phyloP scores from a whole-genome alignment of 2,888 invertebrate genomes.

The Parelbella ahira region DNA sequence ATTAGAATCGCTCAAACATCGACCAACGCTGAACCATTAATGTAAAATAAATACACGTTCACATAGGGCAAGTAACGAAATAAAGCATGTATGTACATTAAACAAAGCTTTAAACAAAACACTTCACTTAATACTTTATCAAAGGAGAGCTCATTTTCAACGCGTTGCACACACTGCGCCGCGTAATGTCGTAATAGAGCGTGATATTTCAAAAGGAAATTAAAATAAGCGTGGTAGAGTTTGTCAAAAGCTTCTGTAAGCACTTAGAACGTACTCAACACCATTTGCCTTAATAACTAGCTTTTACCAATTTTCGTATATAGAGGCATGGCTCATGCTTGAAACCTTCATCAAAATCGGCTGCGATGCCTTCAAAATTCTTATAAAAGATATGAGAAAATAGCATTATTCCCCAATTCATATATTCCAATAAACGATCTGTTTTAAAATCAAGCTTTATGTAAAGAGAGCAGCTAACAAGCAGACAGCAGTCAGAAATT shows the following conservation, averaged over 20 bases:
- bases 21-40: no score
- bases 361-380: constrained; percentile 5
- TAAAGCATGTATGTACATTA: no score
- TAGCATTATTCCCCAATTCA: no score
- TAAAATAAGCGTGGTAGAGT: constrained; percentile 21
- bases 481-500: no score
- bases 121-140: constrained; percentile 21
- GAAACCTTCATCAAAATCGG: constrained; percentile 9
- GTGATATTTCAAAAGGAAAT: constrained; percentile 25
- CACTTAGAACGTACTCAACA: constrained; percentile 18
- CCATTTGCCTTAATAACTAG: constrained; percentile 11
- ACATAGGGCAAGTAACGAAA: no score
- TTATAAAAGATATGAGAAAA: no score
- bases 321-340: neutral
- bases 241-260: constrained; percentile 14
- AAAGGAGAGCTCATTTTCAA: constrained; percentile 19
- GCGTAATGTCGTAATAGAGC: constrained; percentile 19
- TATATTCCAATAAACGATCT: no score
- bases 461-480: no score
- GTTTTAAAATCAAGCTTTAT: no score
- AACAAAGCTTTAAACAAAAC: no score
- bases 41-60: no score
- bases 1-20: no score
- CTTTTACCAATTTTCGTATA: constrained; percentile 10
- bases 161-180: constrained; percentile 9